Percentiles rank a stretch among this genome's conserved stretches.
Conservation (phyloP, 2,113 vertebrate species). For the Salvelinus fontinalis region DNA sequence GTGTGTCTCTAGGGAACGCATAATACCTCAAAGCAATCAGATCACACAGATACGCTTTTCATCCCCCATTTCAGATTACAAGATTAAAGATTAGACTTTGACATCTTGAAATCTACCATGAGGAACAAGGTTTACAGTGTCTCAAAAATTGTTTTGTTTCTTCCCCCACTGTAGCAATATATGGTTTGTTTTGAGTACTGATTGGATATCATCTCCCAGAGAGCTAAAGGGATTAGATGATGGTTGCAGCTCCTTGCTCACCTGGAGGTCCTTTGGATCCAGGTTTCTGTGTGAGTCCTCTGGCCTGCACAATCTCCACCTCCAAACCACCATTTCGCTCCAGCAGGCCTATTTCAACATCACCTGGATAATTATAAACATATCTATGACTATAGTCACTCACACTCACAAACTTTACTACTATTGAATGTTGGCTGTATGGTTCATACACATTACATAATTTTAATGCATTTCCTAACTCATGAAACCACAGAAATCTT, state of each 20-base stretch:
- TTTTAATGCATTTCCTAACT: too few species aligned
- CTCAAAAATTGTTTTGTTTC: neutral
- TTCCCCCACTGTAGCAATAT: neutral
- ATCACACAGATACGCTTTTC: slow-evolving; percentile 11
- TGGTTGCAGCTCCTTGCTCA: slow-evolving; percentile 46
- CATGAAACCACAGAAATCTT: too few species aligned
- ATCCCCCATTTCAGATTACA: slow-evolving; percentile 9
- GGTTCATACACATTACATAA: too few species aligned
- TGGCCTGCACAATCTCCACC: slow-evolving; percentile 96
- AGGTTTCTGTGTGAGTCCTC: slow-evolving; percentile 92
- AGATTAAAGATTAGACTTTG: slow-evolving; percentile 7
- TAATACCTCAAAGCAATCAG: neutral
- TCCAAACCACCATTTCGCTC: slow-evolving; percentile 94
- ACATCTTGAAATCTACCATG: neutral
- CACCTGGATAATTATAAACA: slow-evolving; percentile 74
- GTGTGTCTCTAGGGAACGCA: neutral
- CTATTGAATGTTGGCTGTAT: too few species aligned
- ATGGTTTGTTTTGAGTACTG: neutral
- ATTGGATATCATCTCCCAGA: neutral
- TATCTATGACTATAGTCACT: neutral
- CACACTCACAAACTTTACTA: too few species aligned
- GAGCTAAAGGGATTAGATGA: neutral
- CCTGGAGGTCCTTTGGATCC: slow-evolving; percentile 97
- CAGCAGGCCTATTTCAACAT: slow-evolving; percentile 93
- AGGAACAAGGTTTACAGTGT: slow-evolving; percentile 11